Percentiles rank a stretch among this genome's conserved stretches.
Conservation (phyloP, 2,888 invertebrate species). For the Thecophora atra region DNA sequence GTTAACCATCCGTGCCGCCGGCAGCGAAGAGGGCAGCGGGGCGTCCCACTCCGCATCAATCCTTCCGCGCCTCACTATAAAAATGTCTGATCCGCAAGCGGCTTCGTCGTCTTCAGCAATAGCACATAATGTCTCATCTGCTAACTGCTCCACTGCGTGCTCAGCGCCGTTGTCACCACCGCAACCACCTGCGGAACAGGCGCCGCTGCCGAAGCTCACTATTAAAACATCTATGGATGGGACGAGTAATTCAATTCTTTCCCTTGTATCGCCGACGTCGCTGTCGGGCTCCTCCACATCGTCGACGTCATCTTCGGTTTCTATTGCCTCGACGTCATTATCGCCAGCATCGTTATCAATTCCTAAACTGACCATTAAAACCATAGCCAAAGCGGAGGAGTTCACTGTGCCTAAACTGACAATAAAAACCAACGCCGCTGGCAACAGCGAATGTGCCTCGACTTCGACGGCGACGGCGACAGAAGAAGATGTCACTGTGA, state of each 20-base stretch:
- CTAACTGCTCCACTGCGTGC: conserved; percentile 35
- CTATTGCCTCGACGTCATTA: conserved; percentile 38
- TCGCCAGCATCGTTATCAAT: conserved; percentile 51
- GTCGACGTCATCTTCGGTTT: conserved; percentile 43
- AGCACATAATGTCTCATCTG: conserved; percentile 17
- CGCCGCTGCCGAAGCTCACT: conserved; percentile 70
- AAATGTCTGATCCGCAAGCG: conserved; percentile 55
- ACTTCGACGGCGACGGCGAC: conserved; percentile 38
- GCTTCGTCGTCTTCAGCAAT: conserved; percentile 12
- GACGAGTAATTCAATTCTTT: conserved; percentile 59
- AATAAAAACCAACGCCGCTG: conserved; percentile 52
- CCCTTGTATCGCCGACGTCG: conserved; percentile 58
- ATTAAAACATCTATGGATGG: conserved; percentile 68
- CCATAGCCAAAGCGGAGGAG: conserved; percentile 56
- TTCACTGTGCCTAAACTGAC: conserved; percentile 62
- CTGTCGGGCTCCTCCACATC: conserved; percentile 45
- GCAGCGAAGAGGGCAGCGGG: conserved; percentile 54
- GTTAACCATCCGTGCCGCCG: conserved; percentile 62
- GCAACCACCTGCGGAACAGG: conserved; percentile 24
- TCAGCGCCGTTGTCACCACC: conserved; percentile 26
- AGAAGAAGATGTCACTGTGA: conserved; percentile 18
- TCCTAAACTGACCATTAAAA: conserved; percentile 72
- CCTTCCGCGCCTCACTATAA: conserved; percentile 65
- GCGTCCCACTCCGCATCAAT: conserved; percentile 51
- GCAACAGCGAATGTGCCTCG: conserved; percentile 42